phyloP scores from a whole-genome alignment of 2,888 invertebrate genomes.

The Drosophila anomalata region DNA sequence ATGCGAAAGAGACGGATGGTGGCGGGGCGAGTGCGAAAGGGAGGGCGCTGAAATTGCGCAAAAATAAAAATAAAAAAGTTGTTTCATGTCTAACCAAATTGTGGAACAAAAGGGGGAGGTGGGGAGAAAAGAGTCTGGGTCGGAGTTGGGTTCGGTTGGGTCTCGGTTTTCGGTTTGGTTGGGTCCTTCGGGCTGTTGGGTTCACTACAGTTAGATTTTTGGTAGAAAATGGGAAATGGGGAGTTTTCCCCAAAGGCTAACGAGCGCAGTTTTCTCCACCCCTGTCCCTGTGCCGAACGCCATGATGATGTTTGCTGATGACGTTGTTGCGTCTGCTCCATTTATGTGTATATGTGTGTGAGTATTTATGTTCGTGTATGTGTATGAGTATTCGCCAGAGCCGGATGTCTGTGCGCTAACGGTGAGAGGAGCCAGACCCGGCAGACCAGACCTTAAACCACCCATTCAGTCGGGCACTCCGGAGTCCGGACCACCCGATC shows the following conservation, averaged over 20 bases:
- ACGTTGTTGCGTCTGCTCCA: constrained; percentile 57
- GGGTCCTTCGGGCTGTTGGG: constrained; percentile 3
- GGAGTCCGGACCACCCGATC: constrained; percentile 24
- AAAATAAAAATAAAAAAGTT: constrained; percentile 56
- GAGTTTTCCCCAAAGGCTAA: constrained; percentile 38
- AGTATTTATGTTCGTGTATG: not conserved
- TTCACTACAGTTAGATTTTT: constrained; percentile 9
- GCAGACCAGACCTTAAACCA: constrained; percentile 28
- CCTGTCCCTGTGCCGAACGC: not conserved
- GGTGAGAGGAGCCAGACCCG: constrained; percentile 54
- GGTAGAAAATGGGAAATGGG: constrained; percentile 27
- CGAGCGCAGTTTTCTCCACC: constrained; percentile 33
- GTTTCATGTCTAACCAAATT: constrained; percentile 71
- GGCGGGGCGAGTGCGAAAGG: constrained; percentile 1
- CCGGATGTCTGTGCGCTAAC: constrained; percentile 40
- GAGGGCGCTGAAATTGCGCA: constrained; percentile 30
- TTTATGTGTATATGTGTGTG: constrained; percentile 32
- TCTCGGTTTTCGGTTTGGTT: constrained; percentile 22
- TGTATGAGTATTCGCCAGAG: not conserved
- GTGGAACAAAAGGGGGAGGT: constrained; percentile 20
- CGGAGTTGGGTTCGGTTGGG: constrained; percentile 42
- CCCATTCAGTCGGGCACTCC: constrained; percentile 42
- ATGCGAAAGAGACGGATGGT: constrained; percentile 5
- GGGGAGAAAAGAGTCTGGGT: constrained; percentile 20
- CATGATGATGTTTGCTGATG: constrained; percentile 46